Conservation (phyloP, 2,888 invertebrate genomes). For the Ophion ventricosus region DNA sequence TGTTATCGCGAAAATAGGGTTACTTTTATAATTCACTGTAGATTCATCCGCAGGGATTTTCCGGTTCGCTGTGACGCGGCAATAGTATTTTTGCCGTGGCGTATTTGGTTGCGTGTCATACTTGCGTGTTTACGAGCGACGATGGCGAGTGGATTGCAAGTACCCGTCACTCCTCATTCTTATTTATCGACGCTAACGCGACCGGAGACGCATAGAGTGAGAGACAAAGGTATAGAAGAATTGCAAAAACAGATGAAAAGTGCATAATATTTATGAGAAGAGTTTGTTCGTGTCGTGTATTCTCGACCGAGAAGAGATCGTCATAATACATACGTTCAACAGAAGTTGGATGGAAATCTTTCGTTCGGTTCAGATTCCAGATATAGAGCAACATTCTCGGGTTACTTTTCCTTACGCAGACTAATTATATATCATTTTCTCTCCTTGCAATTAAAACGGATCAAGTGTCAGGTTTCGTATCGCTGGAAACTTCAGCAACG, state of each 20-base stretch:
- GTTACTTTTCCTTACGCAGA: conserved; percentile 31
- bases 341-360: conserved; percentile 57
- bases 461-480: conserved; percentile 39
- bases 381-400: conserved; percentile 35
- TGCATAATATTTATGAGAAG: conserved; percentile 57
- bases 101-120: conserved; percentile 50
- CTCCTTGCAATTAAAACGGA: conserved; percentile 2
- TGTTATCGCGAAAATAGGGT: background rate
- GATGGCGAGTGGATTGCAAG: conserved; percentile 34
- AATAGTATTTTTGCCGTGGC: conserved; percentile 19
- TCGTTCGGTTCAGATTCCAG: conserved; percentile 18
- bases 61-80: background rate
- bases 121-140: conserved; percentile 46
- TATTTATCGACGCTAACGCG: conserved; percentile 60
- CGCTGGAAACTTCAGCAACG: conserved; percentile 21
- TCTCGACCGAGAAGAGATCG: conserved; percentile 38
- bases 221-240: conserved; percentile 44
- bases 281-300: conserved; percentile 53
- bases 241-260: conserved; percentile 66
- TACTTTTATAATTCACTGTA: background rate
- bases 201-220: conserved; percentile 15
- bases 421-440: conserved; percentile 48
- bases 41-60: conserved; percentile 2
- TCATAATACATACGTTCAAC: conserved; percentile 51
- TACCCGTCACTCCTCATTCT: conserved; percentile 48